Conservation (phyloP, 1,140 invertebrate species). For the Aporrectodea caliginosa region DNA sequence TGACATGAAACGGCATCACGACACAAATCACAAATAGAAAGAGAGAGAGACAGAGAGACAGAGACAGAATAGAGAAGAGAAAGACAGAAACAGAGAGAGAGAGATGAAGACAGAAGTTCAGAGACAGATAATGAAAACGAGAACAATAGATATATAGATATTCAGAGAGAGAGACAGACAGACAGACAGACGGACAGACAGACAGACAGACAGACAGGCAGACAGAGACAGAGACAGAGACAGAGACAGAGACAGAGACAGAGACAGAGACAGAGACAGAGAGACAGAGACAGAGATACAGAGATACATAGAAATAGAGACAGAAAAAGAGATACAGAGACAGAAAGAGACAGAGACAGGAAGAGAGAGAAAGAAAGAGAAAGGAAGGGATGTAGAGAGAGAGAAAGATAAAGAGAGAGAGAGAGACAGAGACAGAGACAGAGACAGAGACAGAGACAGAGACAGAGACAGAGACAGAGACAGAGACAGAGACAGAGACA, state of each 20-base stretch:
- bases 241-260: conserved; percentile 14
- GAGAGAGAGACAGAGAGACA: too few relatives aligned
- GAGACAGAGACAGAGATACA: conserved; percentile 19
- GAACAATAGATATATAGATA: too few relatives aligned
- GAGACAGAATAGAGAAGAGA: too few relatives aligned
- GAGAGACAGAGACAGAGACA: conserved; percentile 23
- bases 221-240: too few relatives aligned
- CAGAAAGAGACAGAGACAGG: conserved; percentile 13
- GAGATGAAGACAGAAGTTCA: too few relatives aligned
- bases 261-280: conserved; percentile 8
- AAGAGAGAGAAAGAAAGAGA: conserved; percentile 13
- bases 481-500: conserved; percentile 21
- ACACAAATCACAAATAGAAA: too few relatives aligned
- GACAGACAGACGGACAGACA: too few relatives aligned
- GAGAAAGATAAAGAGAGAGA: conserved; percentile 20
- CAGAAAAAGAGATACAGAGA: conserved; percentile 10
- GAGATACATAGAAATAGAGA: conserved; percentile 13
- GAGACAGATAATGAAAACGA: too few relatives aligned
- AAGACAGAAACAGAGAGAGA: too few relatives aligned
- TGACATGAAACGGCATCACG: too few relatives aligned
- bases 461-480: conserved; percentile 18
- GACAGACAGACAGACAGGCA: too few relatives aligned
- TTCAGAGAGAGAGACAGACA: too few relatives aligned
- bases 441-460: conserved; percentile 19
- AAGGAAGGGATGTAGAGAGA: conserved; percentile 10